Evolutionary conservation across 2,888 invertebrate species (phyloP).

Genomic region (Mesoligia furuncula): DNA sequence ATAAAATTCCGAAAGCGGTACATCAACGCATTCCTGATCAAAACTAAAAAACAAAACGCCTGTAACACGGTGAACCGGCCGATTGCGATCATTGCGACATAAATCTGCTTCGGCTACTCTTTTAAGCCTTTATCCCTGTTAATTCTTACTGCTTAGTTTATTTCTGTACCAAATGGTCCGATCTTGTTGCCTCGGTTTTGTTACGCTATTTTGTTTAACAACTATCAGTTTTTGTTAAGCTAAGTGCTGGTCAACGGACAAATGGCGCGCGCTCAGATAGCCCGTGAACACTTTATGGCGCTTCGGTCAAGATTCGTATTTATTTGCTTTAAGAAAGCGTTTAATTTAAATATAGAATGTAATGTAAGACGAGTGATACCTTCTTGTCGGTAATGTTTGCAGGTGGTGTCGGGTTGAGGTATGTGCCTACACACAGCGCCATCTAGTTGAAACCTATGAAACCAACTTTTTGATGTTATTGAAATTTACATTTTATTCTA

Average conservation of each 20-base stretch:
- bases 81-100: constrained; percentile 89
- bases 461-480: background rate
- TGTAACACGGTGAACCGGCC: constrained; percentile 85
- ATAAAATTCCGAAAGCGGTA: constrained; percentile 69
- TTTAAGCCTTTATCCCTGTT: constrained; percentile 90
- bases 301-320: constrained; percentile 66
- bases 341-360: constrained; percentile 66
- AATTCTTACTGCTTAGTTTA: constrained; percentile 91
- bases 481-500: background rate
- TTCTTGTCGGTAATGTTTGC: constrained; percentile 30
- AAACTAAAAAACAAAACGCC: constrained; percentile 83
- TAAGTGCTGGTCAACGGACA: constrained; percentile 89
- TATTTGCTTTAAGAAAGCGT: constrained; percentile 65
- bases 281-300: constrained; percentile 67
- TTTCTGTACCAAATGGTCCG: constrained; percentile 87
- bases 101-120: constrained; percentile 90
- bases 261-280: constrained; percentile 87
- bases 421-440: constrained; percentile 53
- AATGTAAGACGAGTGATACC: constrained; percentile 53
- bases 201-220: constrained; percentile 88
- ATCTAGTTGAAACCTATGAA: constrained; percentile 52
- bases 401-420: constrained; percentile 21
- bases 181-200: constrained; percentile 86
- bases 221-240: constrained; percentile 90
- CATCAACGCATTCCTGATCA: constrained; percentile 76